Conservation (phyloP, 2,888 invertebrate species). For the Hyles lineata region DNA sequence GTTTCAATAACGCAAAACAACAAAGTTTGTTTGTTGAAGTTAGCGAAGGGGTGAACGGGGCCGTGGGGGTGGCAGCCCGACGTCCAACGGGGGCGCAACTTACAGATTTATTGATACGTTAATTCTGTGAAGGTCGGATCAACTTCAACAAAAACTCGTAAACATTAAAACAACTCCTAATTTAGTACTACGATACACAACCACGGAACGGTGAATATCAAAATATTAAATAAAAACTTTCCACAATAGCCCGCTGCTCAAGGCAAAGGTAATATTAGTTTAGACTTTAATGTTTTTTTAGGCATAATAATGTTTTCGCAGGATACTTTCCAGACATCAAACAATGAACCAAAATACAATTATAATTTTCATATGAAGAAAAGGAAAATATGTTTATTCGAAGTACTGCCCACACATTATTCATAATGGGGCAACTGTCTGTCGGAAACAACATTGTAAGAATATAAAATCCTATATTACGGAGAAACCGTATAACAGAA, state of each 20-base stretch:
- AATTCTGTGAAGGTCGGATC: constrained; percentile 34
- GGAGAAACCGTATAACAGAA: not conserved
- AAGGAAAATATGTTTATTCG: not conserved
- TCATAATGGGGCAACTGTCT: not conserved
- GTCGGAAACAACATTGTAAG: not conserved
- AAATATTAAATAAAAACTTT: not conserved
- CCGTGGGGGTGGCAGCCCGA: constrained; percentile 39
- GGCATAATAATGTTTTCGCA: not conserved
- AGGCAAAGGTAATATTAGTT: not conserved
- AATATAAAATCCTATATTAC: not conserved
- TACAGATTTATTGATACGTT: constrained; percentile 36
- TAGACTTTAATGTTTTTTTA: not conserved
- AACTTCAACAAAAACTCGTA: constrained; percentile 4
- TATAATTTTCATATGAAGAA: not conserved
- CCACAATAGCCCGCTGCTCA: not conserved
- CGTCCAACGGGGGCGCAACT: constrained; percentile 16
- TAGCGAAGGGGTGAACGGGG: constrained; percentile 55
- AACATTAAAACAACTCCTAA: constrained; percentile 13
- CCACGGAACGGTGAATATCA: not conserved
- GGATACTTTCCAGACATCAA: constrained; percentile 3
- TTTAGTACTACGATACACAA: not conserved
- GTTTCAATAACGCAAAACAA: constrained; percentile 79
- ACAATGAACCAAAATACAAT: not conserved
- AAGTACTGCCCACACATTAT: not conserved
- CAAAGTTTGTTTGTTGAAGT: constrained; percentile 75